phyloP scores from a whole-genome alignment of 2,113 vertebrate genomes.

The Zosterops lateralis region DNA sequence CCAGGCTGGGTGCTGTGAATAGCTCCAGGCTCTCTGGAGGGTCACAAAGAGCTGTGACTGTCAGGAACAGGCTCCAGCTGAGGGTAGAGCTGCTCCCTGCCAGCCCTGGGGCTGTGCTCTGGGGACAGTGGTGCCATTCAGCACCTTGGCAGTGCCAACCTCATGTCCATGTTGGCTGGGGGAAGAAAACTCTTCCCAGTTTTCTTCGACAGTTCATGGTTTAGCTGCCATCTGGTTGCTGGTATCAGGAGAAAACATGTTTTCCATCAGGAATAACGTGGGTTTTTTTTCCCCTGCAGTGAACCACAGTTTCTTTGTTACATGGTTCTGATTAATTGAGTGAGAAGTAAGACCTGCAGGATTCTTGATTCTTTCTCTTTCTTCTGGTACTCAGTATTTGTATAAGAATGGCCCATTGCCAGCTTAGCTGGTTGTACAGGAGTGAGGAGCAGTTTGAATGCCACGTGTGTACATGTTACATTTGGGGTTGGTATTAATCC shows the following conservation, averaged over 20 bases:
- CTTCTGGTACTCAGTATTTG: not conserved
- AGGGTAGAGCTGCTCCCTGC: not conserved
- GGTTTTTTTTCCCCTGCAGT: not conserved
- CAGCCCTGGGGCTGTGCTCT: not conserved
- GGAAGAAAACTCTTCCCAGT: not conserved
- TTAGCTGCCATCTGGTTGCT: not conserved
- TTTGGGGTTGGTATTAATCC: not conserved
- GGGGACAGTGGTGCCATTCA: rapidly evolving
- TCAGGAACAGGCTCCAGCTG: not conserved
- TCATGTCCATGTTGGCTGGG: not conserved
- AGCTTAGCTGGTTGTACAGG: not conserved
- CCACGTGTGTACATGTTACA: rapidly evolving
- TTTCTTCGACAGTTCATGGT: not conserved
- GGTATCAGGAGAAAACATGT: not conserved
- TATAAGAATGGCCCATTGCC: not conserved
- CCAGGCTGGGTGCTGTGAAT: not conserved
- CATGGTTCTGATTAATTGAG: not conserved
- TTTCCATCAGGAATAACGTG: not conserved
- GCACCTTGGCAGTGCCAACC: not conserved
- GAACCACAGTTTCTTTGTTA: not conserved
- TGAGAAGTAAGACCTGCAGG: not conserved
- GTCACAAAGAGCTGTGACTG: rapidly evolving
- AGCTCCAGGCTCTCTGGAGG: not conserved
- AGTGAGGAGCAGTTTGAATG: not conserved
- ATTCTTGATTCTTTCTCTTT: not conserved